Base-by-base conservation (phyloP, 2,888 invertebrate species). In the Encarsia formosa region DNA sequence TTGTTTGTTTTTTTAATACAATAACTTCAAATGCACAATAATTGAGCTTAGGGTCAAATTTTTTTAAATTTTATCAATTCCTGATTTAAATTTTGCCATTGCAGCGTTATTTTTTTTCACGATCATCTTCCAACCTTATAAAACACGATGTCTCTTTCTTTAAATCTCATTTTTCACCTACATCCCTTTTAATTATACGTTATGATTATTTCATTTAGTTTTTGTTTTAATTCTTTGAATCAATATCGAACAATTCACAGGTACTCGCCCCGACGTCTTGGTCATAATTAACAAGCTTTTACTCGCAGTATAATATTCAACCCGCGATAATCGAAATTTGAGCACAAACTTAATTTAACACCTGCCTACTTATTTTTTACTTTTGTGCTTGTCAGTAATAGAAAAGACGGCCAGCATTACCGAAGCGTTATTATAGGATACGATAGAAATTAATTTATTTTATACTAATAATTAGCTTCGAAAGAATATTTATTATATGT, bases 191-290 rank as follows among this genome's bases (percentile, higher is more conserved):
- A 32, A 8, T 5, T 20, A 43, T 43, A n/a, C 22, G 15, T 32
- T 16, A 18, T 29, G 22, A 23, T 45, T 32, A 22, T 49, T n/a
- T n/a, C n/a, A n/a, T n/a, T n/a, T n/a, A n/a, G n/a, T n/a, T 6
- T 22, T 31, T 23, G 13, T 37, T 38, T 38, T 49, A n/a, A 29
- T 19, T 46, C 18, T 39, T 52, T 49, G 34, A 29, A 46, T 46
- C 52, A 45, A 49, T 56, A 56, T 56, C 56, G 56, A 56, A 56
- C 52, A 52, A 50, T 52, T 46, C 34, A 52, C 52, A 56, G 56
- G 56, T 47, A 49, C 49, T 39, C 46, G 49, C 26, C 34, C 40
- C 23, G 43, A 35, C 49, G 32, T 46, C 40, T 47, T 54, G 48
- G 55, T 55, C 49, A 39, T 47, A n/a, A 48, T 34, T 40, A 29